phyloP scores from a whole-genome alignment of 1,140 invertebrate genomes.

The Brachionus paranguensis region DNA sequence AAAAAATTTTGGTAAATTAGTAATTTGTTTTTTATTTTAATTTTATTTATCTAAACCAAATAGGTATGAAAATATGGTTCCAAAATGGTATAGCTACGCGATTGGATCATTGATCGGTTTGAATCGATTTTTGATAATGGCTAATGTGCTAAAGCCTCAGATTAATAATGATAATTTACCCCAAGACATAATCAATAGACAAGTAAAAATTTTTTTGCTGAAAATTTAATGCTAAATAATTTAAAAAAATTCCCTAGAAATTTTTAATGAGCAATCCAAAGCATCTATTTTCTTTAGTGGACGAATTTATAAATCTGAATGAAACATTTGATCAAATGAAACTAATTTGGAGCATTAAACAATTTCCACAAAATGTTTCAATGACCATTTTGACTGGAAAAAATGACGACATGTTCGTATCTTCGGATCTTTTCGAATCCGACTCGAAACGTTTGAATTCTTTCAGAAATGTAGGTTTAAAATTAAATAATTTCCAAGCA shows the following conservation, averaged over 20 bases:
- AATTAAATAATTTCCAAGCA: background rate
- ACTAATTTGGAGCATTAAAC: slow-evolving; percentile 46
- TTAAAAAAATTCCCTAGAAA: slow-evolving; percentile 46
- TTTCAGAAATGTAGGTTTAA: background rate
- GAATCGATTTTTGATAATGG: slow-evolving; percentile 47
- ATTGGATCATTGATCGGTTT: slow-evolving; percentile 51
- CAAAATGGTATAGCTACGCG: slow-evolving; percentile 51
- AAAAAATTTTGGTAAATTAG: slow-evolving; percentile 48
- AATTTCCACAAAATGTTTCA: slow-evolving; percentile 48
- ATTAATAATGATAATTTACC: slow-evolving; percentile 41
- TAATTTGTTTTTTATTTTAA: background rate
- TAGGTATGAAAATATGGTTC: slow-evolving; percentile 52
- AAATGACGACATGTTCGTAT: slow-evolving; percentile 53
- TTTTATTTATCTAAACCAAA: background rate
- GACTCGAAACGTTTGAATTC: slow-evolving; percentile 37
- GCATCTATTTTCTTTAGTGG: slow-evolving; percentile 52
- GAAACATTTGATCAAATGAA: slow-evolving; percentile 54
- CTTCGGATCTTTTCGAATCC: slow-evolving; percentile 49
- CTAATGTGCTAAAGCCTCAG: slow-evolving; percentile 47
- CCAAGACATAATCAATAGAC: background rate
- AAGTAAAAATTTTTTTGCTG: background rate
- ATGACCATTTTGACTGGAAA: slow-evolving; percentile 52
- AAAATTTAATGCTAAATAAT: background rate
- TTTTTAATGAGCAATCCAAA: slow-evolving; percentile 52
- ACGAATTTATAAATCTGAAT: slow-evolving; percentile 54